These are phyloP conservation scores for Pelecanus crispus DNA, from an alignment of 2,113 vertebrate species.

Conservation along the genomic window DNA sequence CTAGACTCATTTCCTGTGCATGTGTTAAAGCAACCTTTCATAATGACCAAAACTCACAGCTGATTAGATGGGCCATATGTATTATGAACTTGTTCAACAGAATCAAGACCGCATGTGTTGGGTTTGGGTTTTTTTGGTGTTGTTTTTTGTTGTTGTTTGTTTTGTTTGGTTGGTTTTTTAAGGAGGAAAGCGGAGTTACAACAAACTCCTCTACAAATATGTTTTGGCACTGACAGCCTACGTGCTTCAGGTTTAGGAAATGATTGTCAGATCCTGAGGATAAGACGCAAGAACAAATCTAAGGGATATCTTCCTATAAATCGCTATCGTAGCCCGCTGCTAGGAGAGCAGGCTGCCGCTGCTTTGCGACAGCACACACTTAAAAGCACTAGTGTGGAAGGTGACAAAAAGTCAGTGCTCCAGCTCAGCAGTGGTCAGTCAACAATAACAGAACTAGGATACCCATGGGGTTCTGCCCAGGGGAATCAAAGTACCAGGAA, in stretches of 20 bases:
- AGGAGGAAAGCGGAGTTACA: background rate
- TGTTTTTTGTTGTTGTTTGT: no score
- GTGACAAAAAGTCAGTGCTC: background rate
- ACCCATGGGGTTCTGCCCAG: background rate
- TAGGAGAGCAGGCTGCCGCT: background rate
- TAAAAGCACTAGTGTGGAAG: background rate
- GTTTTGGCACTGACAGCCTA: background rate
- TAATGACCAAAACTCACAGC: background rate
- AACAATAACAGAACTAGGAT: background rate
- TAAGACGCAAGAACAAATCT: background rate
- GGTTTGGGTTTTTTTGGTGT: background rate
- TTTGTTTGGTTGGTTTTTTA: no score
- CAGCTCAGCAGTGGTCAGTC: background rate
- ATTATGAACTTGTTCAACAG: background rate
- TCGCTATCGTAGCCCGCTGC: background rate
- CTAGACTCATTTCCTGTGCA: background rate
- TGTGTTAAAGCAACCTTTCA: background rate
- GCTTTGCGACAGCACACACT: background rate
- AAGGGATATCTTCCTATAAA: background rate
- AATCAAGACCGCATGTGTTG: background rate
- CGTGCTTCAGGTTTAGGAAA: background rate
- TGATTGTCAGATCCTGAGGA: background rate
- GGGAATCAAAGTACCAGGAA: rapidly evolving
- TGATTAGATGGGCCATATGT: rapidly evolving
- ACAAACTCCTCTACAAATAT: background rate